Percentiles rank a stretch among this genome's conserved stretches.
phyloP scores from a whole-genome alignment of 2,113 vertebrate species.

The Plecturocebus donacophilus region DNA sequence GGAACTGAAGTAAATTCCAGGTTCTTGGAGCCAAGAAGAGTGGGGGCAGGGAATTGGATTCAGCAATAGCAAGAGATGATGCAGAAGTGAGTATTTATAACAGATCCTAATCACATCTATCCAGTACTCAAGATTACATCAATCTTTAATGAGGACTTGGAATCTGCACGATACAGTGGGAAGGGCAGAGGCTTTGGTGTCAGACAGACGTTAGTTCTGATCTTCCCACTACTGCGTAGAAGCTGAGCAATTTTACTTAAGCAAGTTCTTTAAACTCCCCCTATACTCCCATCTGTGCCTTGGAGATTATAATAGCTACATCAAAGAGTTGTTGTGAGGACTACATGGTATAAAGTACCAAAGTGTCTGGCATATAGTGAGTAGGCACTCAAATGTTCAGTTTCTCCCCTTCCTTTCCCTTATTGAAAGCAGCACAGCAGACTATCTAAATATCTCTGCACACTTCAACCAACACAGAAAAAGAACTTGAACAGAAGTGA shows the following conservation, averaged over 20 bases:
- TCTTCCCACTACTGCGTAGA: neutral
- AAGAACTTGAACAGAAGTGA: neutral
- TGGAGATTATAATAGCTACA: conserved; percentile 54
- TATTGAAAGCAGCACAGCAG: neutral
- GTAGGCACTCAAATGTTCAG: conserved; percentile 48
- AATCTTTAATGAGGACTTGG: neutral
- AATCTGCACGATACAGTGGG: neutral
- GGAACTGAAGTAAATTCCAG: neutral
- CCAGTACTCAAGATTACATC: neutral
- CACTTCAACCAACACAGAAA: neutral
- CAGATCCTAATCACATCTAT: neutral
- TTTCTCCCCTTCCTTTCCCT: neutral
- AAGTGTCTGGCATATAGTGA: conserved; percentile 46
- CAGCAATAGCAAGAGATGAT: neutral
- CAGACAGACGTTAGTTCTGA: conserved; percentile 15
- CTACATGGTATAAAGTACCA: conserved; percentile 10
- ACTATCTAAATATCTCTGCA: neutral
- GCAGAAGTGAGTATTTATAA: neutral
- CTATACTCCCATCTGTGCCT: conserved; percentile 41
- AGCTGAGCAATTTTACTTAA: conserved; percentile 44
- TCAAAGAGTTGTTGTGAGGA: conserved; percentile 45
- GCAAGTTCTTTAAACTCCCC: conserved; percentile 45
- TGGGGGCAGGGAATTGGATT: neutral
- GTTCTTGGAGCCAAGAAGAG: neutral
- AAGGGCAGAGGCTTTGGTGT: neutral